Conservation (phyloP, 2,888 invertebrate genomes). For the Agriopis marginaria region DNA sequence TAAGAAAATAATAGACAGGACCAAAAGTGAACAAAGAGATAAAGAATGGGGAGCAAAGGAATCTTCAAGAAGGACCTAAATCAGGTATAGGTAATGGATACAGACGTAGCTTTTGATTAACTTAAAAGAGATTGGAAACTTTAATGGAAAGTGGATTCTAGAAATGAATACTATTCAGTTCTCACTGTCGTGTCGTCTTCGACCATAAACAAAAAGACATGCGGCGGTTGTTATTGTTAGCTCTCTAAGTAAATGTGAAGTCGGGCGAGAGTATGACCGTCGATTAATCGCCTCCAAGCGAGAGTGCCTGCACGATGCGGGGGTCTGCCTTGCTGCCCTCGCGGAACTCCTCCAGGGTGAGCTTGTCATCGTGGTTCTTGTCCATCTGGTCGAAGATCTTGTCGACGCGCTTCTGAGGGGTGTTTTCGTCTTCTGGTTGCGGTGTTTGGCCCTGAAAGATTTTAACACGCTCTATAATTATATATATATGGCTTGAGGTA, state of each 20-base stretch:
- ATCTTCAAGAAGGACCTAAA: too few relatives aligned
- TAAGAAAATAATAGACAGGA: background rate
- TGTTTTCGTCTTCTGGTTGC: conserved; percentile 95
- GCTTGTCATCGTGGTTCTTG: conserved; percentile 98
- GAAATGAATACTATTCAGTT: too few relatives aligned
- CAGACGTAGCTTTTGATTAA: too few relatives aligned
- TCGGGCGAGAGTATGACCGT: conserved; percentile 83
- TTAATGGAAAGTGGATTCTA: too few relatives aligned
- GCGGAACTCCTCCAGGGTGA: conserved; percentile 98
- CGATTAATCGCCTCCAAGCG: conserved; percentile 92
- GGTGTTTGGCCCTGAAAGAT: conserved; percentile 94
- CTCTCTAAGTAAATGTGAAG: conserved; percentile 76
- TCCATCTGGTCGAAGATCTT: conserved; percentile 99
- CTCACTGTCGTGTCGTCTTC: too few relatives aligned
- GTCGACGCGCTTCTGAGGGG: conserved; percentile 98
- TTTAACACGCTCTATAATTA: too few relatives aligned
- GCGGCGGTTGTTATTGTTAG: conserved; percentile 56
- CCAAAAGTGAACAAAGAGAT: background rate
- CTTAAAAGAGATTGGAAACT: too few relatives aligned
- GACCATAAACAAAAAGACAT: conserved; percentile 36
- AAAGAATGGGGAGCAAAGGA: too few relatives aligned
- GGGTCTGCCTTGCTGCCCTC: conserved; percentile 99
- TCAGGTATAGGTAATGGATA: too few relatives aligned
- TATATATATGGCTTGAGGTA: too few relatives aligned
- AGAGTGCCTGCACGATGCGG: conserved; percentile 98